Base-by-base conservation (phyloP, 2,888 invertebrate genomes). In the Pecten maximus region DNA sequence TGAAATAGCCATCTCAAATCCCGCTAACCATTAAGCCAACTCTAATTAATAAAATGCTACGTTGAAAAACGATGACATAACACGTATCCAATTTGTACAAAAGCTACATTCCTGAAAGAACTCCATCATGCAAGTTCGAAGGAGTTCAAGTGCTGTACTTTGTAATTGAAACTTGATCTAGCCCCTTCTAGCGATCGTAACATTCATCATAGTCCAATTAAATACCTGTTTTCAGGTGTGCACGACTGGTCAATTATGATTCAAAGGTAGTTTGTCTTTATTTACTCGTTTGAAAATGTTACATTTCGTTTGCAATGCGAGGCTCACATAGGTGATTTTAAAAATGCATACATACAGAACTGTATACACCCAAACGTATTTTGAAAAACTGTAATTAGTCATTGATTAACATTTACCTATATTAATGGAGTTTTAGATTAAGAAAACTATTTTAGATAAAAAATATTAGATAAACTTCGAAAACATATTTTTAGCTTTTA, bases 221-320 rank as follows among this genome's bases (percentile, higher is more conserved):
- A 35, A 28, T 28, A 35, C 35, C 4, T 74, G 35, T 28, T 74
- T 35, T 74, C 74, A 74, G 74, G 74, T 74, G 74, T 35, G 74
- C 74, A 74, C 74, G 74, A 35, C 19, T 74, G 74, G 74, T 35
- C 28, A 74, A 35, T 35, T 74, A 28, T 10, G 35, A 74, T 74
- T 74, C 74, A 74, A 74, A 74, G 74, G 35, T 74, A 74, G 35
- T 23, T 74, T 74, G 74, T 74, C 74, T 74, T 23, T 74, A 74
- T 74, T 8, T 74, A 74, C 74, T 74, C 74, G 10, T 74, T 74
- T 74, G 74, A 74, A 74, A 74, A 35, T 74, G 74, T 35, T 74
- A 74, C 74, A 74, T 74, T 74, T 74, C 60, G 74, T 74, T 6
- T 15, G 74, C 74, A 74, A 23, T 10, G 74, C 23, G 74, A 74